Conservation (phyloP, 2,797 vertebrate species). For the Anableps anableps region DNA sequence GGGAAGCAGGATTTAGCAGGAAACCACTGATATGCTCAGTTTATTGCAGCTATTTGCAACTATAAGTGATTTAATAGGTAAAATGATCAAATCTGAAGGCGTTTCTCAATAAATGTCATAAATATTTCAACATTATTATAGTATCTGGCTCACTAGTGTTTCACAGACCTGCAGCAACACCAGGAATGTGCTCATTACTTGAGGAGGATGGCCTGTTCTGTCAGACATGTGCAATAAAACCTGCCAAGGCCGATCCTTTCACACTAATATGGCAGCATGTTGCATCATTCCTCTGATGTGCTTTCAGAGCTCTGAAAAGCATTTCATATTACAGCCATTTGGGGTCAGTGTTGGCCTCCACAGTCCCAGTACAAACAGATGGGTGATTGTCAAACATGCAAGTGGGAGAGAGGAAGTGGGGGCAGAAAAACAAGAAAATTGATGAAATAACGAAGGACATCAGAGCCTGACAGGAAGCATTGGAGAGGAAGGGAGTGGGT, state of each 20-base stretch:
- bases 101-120: conserved; percentile 1
- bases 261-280: conserved; percentile 46
- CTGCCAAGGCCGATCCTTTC: conserved; percentile 37
- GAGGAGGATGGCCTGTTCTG: neutral
- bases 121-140: neutral
- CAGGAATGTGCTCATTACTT: conserved; percentile 15
- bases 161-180: neutral
- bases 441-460: conserved; percentile 45
- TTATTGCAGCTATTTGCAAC: neutral
- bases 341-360: conserved; percentile 78
- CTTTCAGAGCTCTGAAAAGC: conserved; percentile 45
- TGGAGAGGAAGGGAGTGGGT: conserved; percentile 24
- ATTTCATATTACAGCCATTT: conserved; percentile 65
- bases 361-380: conserved; percentile 41
- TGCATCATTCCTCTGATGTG: conserved; percentile 65
- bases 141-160: neutral
- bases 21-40: neutral
- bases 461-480: conserved; percentile 34
- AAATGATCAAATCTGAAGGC: neutral
- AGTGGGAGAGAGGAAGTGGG: conserved; percentile 33
- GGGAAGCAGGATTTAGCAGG: neutral
- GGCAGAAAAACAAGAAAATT: conserved; percentile 53
- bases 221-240: conserved; percentile 8
- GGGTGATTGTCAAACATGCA: conserved; percentile 42
- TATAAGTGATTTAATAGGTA: neutral